These are phyloP conservation scores for Drosophila greeni DNA, from an alignment of 2,888 invertebrate species.

Conservation along the genomic window DNA sequence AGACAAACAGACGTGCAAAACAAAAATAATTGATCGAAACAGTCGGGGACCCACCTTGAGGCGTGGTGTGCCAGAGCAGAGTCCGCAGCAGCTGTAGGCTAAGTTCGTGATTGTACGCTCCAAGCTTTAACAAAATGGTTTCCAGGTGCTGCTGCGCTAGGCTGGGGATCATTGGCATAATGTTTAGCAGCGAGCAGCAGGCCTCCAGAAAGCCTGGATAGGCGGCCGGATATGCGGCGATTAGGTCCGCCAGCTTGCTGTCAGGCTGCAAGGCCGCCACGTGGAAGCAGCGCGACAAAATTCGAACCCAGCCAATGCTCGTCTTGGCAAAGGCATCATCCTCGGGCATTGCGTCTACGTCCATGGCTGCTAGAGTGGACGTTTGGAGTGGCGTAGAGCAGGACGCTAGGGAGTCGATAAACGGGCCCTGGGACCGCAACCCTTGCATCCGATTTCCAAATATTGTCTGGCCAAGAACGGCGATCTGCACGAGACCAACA, in stretches of 20 bases:
- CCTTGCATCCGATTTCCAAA: constrained; percentile 81
- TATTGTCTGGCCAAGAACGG: constrained; percentile 90
- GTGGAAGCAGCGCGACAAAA: constrained; percentile 88
- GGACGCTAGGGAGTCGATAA: constrained; percentile 48
- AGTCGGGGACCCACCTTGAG: constrained; percentile 71
- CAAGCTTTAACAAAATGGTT: constrained; percentile 85
- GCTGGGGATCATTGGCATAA: constrained; percentile 82
- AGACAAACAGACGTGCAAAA: not conserved
- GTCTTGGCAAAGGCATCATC: constrained; percentile 79
- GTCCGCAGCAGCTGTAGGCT: constrained; percentile 82
- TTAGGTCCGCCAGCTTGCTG: constrained; percentile 79
- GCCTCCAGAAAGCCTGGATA: constrained; percentile 85
- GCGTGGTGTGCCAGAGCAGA: constrained; percentile 81
- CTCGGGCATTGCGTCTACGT: constrained; percentile 64
- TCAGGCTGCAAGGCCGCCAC: constrained; percentile 76
- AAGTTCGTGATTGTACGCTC: constrained; percentile 83
- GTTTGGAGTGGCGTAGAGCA: constrained; percentile 49
- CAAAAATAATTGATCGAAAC: not conserved
- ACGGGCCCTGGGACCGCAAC: constrained; percentile 48
- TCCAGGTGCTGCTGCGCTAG: constrained; percentile 82
- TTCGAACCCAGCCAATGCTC: constrained; percentile 90
- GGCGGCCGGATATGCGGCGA: constrained; percentile 82
- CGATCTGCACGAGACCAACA: constrained; percentile 92
- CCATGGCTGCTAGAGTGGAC: constrained; percentile 35
- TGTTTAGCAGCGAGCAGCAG: constrained; percentile 85